A percentile compares a stretch with the other conserved stretches of the same genome.
phyloP scores from a whole-genome alignment of 64 coral and sea anemone genomes.

The Montipora efflorescens region DNA sequence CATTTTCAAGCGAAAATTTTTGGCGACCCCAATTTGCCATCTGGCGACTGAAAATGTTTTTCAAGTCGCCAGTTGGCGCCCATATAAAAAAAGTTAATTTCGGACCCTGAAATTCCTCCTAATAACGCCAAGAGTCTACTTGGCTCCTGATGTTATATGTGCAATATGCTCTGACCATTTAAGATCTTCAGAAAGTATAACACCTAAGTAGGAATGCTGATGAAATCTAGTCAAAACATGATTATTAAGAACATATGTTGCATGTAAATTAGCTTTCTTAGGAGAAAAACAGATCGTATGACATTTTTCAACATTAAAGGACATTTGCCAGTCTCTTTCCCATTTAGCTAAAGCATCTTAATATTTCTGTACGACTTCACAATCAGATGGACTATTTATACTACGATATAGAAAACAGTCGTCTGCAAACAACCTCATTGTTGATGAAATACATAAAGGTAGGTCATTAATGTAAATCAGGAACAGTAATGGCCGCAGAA shows the following conservation, averaged over 20 bases:
- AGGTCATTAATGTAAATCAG: neutral
- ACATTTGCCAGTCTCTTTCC: no score
- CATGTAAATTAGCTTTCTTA: neutral
- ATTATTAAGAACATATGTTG: slow-evolving; percentile 64
- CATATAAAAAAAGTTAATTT: no score
- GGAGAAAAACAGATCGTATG: no score
- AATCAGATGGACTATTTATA: neutral
- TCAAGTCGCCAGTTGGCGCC: no score
- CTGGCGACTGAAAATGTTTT: no score
- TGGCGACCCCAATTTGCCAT: no score
- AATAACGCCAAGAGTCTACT: slow-evolving; percentile 71
- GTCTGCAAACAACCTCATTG: slow-evolving; percentile 5
- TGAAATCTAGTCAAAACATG: slow-evolving; percentile 55
- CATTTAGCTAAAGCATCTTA: neutral
- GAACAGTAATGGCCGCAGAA: slow-evolving; percentile 24
- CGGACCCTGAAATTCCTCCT: neutral
- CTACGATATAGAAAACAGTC: slow-evolving; percentile 36
- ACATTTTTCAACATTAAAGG: no score
- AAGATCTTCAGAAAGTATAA: no score
- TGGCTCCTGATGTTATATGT: slow-evolving; percentile 37
- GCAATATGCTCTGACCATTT: slow-evolving; percentile 1
- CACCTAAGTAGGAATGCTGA: slow-evolving; percentile 67
- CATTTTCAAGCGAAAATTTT: no score
- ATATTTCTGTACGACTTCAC: no score
- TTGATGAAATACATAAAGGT: no score